Conservation (phyloP, 1,140 invertebrate species). For the Teleopsis dalmanni region DNA sequence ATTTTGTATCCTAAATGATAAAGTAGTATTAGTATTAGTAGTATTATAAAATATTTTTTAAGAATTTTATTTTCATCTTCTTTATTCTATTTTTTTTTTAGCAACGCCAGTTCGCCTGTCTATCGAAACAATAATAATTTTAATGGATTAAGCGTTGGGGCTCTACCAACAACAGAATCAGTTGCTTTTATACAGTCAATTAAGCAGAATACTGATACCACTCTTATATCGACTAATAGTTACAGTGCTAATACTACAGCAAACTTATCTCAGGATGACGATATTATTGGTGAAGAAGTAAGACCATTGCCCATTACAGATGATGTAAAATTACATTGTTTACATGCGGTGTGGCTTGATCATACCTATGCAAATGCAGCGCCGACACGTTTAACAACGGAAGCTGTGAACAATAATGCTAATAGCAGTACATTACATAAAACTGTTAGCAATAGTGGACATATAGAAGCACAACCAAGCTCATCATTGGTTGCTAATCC, state of each 20-base stretch:
- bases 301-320: slow-evolving; percentile 43
- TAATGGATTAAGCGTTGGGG: no score
- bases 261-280: slow-evolving; percentile 24
- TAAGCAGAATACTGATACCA: slow-evolving; percentile 20
- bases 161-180: no score
- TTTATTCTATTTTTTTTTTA: no score
- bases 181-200: slow-evolving; percentile 9
- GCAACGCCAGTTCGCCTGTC: no score
- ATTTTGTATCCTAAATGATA: no score
- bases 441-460: not conserved
- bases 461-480: not conserved
- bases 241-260: slow-evolving; percentile 2
- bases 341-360: slow-evolving; percentile 66
- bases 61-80: no score
- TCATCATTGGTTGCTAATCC: not conserved
- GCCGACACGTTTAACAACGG: not conserved
- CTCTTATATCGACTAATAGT: slow-evolving; percentile 21
- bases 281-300: slow-evolving; percentile 43
- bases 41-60: no score
- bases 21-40: no score
- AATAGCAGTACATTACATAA: not conserved
- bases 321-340: slow-evolving; percentile 42
- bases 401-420: not conserved
- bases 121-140: slow-evolving; percentile 7
- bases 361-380: slow-evolving; percentile 60